Conservation (phyloP, 1,140 invertebrate species). For the Zaprionus taronus region DNA sequence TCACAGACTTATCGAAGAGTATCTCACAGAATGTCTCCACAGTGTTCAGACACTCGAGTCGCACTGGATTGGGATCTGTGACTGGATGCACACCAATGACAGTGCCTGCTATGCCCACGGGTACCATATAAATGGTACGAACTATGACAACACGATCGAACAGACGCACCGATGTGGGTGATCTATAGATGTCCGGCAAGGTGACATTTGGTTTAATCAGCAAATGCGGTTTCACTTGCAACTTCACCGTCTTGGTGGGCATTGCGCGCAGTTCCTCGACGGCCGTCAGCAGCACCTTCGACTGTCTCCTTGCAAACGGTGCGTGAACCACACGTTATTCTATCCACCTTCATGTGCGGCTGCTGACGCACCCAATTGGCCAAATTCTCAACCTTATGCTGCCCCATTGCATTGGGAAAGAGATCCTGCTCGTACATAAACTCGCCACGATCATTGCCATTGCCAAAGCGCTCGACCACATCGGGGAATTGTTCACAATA, state of each 20-base stretch:
- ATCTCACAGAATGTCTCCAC: slow-evolving; percentile 76
- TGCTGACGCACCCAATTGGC: slow-evolving; percentile 90
- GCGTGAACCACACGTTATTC: slow-evolving; percentile 88
- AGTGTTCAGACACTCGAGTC: slow-evolving; percentile 69
- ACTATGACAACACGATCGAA: slow-evolving; percentile 94
- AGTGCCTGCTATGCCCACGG: slow-evolving; percentile 92
- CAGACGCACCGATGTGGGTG: slow-evolving; percentile 87
- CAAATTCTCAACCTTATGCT: slow-evolving; percentile 86
- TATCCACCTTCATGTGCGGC: slow-evolving; percentile 86
- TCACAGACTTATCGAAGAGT: slow-evolving; percentile 67
- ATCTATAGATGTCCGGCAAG: slow-evolving; percentile 64
- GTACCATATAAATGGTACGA: slow-evolving; percentile 88
- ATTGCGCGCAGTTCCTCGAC: slow-evolving; percentile 85
- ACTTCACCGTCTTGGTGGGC: slow-evolving; percentile 86
- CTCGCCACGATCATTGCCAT: slow-evolving; percentile 85
- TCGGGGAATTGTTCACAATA: slow-evolving; percentile 91
- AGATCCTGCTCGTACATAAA: slow-evolving; percentile 88
- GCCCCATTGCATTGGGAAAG: slow-evolving; percentile 85
- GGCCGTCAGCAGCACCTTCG: slow-evolving; percentile 86
- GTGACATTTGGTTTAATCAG: slow-evolving; percentile 88
- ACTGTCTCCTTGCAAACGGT: slow-evolving; percentile 90
- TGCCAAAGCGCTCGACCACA: slow-evolving; percentile 88
- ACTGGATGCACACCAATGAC: slow-evolving; percentile 89
- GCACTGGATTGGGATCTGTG: slow-evolving; percentile 77
- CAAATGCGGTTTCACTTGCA: slow-evolving; percentile 92